Base-by-base conservation (phyloP, 2,888 invertebrate genomes). In the Anorthoa munda region DNA sequence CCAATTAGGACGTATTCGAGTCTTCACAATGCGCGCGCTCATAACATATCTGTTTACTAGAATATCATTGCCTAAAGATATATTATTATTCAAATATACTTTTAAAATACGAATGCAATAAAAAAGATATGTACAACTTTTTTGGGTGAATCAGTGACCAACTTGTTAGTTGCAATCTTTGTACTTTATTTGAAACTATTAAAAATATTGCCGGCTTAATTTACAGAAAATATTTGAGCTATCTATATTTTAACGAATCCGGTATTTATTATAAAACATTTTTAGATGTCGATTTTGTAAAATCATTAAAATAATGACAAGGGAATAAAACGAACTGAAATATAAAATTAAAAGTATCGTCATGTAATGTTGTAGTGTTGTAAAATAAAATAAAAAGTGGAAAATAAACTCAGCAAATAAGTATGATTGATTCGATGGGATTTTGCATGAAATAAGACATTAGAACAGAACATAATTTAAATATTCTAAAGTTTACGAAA, bases 321-420 rank as follows among this genome's bases (percentile, higher is more conserved):
- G 93, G 93, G 94, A 94, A 89, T 94, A 93, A 94, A 95, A 95
- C 92, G 95, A 94, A 95, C 95, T 95, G 95, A 95, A 92, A 90
- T 91, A 92, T 92, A 92, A 90, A 91, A 93, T 88, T 91, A 92
- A 90, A 89, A 87, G 75, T 86, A 88, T 83, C 91, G 90, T 92
- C 90, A 91, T 92, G 90, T 93, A 79, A 79, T 79, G 92, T 87
- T 90, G 92, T 94, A 94, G 92, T 90, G 84, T 85, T 90, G 87
- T 93, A 92, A 92, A 90, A 86, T 87, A 88, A 76, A 79, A 70
- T 85, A 80, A 84, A 79, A 78, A 84, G 83, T 79, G 81, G 72
- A 83, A 85, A 79, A 74, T 83, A 72, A 78, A 86, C 67, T 86
- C 81, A 85, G 76, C 73, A 86, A 82, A 81, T 86, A 86, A 82